Evolutionary conservation across 2,113 vertebrate genomes (phyloP).

Genomic region (Tetraodon nigroviridis): DNA sequence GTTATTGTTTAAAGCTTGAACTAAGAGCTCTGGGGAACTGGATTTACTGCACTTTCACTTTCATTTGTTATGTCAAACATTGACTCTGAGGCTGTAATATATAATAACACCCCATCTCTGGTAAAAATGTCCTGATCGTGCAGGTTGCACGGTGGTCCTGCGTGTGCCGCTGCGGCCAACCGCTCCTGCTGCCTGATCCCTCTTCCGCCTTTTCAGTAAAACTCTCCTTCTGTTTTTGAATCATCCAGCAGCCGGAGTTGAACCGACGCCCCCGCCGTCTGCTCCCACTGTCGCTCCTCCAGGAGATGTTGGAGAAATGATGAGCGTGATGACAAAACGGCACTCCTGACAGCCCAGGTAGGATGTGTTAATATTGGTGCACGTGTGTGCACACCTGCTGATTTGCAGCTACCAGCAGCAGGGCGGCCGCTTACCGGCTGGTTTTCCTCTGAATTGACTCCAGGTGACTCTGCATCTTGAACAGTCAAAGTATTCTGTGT

Average conservation of each 20-base stretch:
- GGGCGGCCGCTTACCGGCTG: too few relatives aligned
- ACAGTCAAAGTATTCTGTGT: conserved; percentile 53
- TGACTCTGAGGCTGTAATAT: neutral
- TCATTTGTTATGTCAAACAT: neutral
- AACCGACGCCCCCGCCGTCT: conserved; percentile 8
- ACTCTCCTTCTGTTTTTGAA: conserved; percentile 44
- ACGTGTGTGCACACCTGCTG: neutral
- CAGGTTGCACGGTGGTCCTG: conserved; percentile 8
- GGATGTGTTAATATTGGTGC: neutral
- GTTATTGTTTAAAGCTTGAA: too few relatives aligned
- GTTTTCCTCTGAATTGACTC: too few relatives aligned
- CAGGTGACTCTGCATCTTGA: conserved; percentile 33
- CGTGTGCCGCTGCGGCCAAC: conserved; percentile 19
- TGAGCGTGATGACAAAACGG: conserved; percentile 30
- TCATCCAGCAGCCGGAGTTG: conserved; percentile 24
- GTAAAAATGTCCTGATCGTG: conserved; percentile 16
- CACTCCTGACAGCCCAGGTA: conserved; percentile 18
- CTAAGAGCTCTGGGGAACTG: too few relatives aligned
- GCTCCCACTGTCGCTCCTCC: conserved; percentile 24
- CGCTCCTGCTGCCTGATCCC: conserved; percentile 47
- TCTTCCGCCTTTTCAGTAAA: conserved; percentile 37
- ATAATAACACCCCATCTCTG: conserved; percentile 27
- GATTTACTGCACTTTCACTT: neutral
- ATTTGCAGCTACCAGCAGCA: too few relatives aligned
- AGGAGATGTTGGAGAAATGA: conserved; percentile 44